phyloP scores from a whole-genome alignment of 1,140 invertebrate species.

The Vanessa tameamea region DNA sequence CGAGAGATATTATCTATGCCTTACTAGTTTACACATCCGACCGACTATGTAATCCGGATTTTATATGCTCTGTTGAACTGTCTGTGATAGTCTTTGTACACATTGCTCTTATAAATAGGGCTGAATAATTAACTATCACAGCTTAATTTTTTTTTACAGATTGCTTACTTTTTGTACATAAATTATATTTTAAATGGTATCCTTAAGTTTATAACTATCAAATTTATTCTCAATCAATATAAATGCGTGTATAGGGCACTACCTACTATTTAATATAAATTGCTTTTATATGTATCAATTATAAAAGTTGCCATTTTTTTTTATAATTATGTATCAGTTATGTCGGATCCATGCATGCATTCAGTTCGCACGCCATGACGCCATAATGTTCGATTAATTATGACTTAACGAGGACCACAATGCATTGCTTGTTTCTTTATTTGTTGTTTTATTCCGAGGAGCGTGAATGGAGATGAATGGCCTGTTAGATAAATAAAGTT shows the following conservation, averaged over 20 bases:
- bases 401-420: constrained; percentile 26
- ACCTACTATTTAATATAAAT: background rate
- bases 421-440: constrained; percentile 23
- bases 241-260: background rate
- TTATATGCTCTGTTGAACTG: constrained; percentile 37
- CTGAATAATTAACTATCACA: constrained; percentile 3
- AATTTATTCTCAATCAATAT: no score
- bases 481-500: constrained; percentile 15
- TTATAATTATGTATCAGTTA: background rate
- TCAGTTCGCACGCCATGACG: constrained; percentile 48
- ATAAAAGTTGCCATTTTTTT: background rate
- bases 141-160: background rate
- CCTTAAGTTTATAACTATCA: no score
- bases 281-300: background rate
- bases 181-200: background rate
- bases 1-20: constrained; percentile 31
- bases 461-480: constrained; percentile 27
- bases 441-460: constrained; percentile 15
- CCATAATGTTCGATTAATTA: constrained; percentile 34
- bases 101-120: constrained; percentile 26
- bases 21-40: constrained; percentile 41
- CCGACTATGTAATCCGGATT: constrained; percentile 46
- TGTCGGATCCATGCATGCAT: constrained; percentile 19
- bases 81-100: constrained; percentile 34
- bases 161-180: background rate